phyloP scores from a whole-genome alignment of 2,888 invertebrate species.

The Leptinotarsa rubiginosa region DNA sequence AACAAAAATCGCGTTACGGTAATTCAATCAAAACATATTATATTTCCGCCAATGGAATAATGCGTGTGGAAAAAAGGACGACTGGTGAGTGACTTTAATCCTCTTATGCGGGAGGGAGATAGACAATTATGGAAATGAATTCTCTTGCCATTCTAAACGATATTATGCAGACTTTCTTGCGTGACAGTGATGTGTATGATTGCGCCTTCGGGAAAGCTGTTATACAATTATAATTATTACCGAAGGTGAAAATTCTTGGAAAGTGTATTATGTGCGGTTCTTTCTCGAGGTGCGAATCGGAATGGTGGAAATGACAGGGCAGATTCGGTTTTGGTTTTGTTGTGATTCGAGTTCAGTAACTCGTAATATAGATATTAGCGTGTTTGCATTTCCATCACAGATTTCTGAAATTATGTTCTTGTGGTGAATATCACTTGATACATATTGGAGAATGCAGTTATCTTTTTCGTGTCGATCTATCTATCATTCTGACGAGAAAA shows the following conservation, averaged over 20 bases:
- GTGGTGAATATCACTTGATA: no score
- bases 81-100: neutral
- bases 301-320: neutral
- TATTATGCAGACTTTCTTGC: conserved; percentile 42
- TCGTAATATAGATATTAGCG: neutral
- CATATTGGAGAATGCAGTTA: no score
- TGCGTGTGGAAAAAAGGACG: conserved; percentile 21
- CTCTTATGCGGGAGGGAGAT: neutral
- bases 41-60: conserved; percentile 36
- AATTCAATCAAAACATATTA: conserved; percentile 17
- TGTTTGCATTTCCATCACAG: neutral
- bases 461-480: no score
- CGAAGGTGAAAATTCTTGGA: conserved; percentile 37
- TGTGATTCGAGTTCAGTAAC: neutral
- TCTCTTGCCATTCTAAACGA: conserved; percentile 23
- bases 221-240: conserved; percentile 43
- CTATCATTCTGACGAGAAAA: no score
- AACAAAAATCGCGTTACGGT: conserved; percentile 5
- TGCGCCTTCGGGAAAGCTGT: conserved; percentile 32
- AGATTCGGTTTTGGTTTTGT: neutral
- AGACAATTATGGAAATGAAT: neutral
- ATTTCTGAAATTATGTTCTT: no score
- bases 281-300: conserved; percentile 1
- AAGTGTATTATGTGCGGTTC: conserved; percentile 20
- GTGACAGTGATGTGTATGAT: conserved; percentile 35